Percentiles rank a stretch among this genome's conserved stretches.
Evolutionary conservation across 1,140 invertebrate species (phyloP).

Genomic region (Manduca sexta): DNA sequence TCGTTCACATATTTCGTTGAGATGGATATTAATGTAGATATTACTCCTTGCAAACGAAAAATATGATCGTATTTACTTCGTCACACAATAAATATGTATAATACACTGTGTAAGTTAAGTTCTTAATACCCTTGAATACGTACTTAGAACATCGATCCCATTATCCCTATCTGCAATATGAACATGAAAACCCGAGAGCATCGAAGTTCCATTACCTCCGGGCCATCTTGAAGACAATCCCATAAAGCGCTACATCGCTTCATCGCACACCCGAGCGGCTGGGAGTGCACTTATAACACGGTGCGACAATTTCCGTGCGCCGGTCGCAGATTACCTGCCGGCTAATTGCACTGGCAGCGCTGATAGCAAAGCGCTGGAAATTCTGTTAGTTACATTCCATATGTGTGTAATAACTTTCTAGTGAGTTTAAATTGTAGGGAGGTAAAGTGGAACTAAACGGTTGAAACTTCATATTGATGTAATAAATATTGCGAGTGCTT

Average conservation of each 20-base stretch:
- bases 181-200: no score
- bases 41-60: no score
- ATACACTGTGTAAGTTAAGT: no score
- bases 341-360: slow-evolving; percentile 11
- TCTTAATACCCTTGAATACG: no score
- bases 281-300: slow-evolving; percentile 12
- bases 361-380: slow-evolving; percentile 16
- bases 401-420: neutral
- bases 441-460: neutral
- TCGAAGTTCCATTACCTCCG: no score
- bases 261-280: neutral
- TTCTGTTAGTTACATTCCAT: slow-evolving; percentile 15
- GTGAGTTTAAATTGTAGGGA: neutral
- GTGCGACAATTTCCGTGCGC: slow-evolving; percentile 16
- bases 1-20: no score
- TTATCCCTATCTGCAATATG: no score
- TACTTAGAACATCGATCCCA: no score
- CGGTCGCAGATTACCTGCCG: slow-evolving; percentile 13
- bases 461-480: neutral
- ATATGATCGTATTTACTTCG: no score
- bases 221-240: no score
- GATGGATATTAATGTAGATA: no score
- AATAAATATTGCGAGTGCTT: neutral
- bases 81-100: no score
- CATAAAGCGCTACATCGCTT: slow-evolving; percentile 1